Base-by-base conservation (phyloP, 2,888 invertebrate species). In the Biston betularia region DNA sequence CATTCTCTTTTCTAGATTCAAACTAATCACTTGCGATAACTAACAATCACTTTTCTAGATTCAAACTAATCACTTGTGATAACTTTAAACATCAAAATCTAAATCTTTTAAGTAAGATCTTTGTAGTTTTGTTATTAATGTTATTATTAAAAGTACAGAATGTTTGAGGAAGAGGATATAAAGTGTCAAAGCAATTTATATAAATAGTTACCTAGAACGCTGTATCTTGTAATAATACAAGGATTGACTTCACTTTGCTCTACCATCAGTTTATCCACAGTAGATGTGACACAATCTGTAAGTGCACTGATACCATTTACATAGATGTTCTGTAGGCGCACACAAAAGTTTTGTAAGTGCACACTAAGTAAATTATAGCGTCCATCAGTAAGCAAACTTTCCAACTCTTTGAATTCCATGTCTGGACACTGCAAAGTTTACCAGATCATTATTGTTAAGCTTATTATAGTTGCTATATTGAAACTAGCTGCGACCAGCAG, bases 391-490 rank as follows among this genome's bases (percentile, higher is more conserved):
- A 97, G 86, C 69, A 96, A 89, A 49, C 92, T 91, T 87, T 96
- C 95, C 65, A 96, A 87, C 79, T 96, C 96, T 76, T 94, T 94
- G 72, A 97, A 95, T 66, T 96, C 95, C 94, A 97, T 95, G 82
- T 97, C 97, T 24, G 97, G 96, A 75, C 96, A 96, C 95, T 97
- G 88, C 5, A 54, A 54, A 12, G 12, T 42, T 4, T 5, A 44
- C 11, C 4, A 11, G 42, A 54, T n/a, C 0, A 14, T 42, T 42
- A 44, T 44, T 44, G 0, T 33, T 33, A 42, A 42, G 42, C n/a
- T 7, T n/a, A 14, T 15, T 9, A 14, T n/a, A 5, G 15, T 10
- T 48, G 3, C 1, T 3, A 10, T 24, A 8, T 8, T 46, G 14
- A 1, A 8, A 6, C 38, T 38, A 38, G 38, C 24, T 24, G 24